These are phyloP conservation scores for Megatriorchis doriae DNA, from an alignment of 2,113 vertebrate genomes.

Conservation along the genomic window DNA sequence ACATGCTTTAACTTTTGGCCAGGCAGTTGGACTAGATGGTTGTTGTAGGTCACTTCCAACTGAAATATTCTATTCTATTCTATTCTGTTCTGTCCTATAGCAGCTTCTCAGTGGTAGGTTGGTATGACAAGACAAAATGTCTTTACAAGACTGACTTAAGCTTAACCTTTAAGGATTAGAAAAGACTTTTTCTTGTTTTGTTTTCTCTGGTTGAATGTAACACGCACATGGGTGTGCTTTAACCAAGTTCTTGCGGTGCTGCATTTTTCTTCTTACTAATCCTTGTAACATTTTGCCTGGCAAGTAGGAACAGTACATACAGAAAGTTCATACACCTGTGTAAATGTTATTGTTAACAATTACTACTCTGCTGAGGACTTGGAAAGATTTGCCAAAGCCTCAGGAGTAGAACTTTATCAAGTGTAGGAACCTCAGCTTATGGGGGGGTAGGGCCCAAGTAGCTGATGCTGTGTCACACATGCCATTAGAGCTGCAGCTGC, in stretches of 20 bases:
- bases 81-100: neutral
- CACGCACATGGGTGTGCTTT: neutral
- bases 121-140: neutral
- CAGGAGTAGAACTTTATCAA: neutral
- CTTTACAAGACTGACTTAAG: neutral
- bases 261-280: neutral
- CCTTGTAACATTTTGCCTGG: neutral
- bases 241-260: neutral
- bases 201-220: neutral
- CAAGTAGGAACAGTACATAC: neutral
- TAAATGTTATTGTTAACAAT: constrained; percentile 15
- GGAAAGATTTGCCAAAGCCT: neutral
- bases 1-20: neutral
- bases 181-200: neutral
- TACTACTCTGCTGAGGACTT: neutral
- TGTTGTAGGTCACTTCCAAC: neutral
- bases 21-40: neutral
- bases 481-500: neutral
- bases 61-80: neutral
- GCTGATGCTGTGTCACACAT: neutral
- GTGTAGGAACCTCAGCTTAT: neutral
- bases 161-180: neutral
- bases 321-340: neutral
- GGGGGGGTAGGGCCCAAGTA: neutral
- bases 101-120: neutral